Evolutionary conservation across 1,140 invertebrate genomes (phyloP), one percentile per base, ranked within the genome.

Genomic region (Archegozetes longisetosus): DNA sequence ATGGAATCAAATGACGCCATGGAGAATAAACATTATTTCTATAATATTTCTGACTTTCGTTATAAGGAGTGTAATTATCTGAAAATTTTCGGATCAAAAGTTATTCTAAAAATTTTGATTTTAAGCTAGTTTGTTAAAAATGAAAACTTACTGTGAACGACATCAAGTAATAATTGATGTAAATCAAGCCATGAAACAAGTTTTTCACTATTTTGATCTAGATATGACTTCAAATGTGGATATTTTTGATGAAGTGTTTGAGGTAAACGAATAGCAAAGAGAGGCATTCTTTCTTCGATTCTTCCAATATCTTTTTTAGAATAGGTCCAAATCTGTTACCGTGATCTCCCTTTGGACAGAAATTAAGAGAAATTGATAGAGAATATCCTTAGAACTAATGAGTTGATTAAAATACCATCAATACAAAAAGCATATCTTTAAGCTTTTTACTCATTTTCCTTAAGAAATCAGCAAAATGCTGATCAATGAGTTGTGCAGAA

Each of bases 311-410:
- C 9, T 61, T 67, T 28, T 61, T 46, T 52, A 70, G 61, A 23
- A 68, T 62, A 12, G 68, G 17, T 20, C 61, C 61, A 29, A 54
- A 62, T 12, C 61, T 23, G 53, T 55, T 55, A 20, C 58, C 58
- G 25, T 58, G 63, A 55, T 62, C 61, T 25, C 61, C 61, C 92
- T 66, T 88, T 91, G 63, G 91, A 75, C 20, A 93, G 79, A 24
- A 95, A 76, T 0, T 94, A 70, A 0, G 78, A 70, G n/a, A n/a
- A n/a, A n/a, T n/a, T n/a, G n/a, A n/a, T n/a, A n/a, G n/a, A n/a
- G n/a, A n/a, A n/a, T n/a, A n/a, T n/a, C n/a, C n/a, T n/a, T n/a
- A n/a, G n/a, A n/a, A n/a, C n/a, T n/a, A n/a, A n/a, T n/a, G n/a
- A n/a, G n/a, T n/a, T n/a, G 0, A 80, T 80, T 64, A 78, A 72